These are phyloP conservation scores for Apodemus sylvaticus DNA, from an alignment of 2,113 vertebrate genomes.

Conservation along the genomic window DNA sequence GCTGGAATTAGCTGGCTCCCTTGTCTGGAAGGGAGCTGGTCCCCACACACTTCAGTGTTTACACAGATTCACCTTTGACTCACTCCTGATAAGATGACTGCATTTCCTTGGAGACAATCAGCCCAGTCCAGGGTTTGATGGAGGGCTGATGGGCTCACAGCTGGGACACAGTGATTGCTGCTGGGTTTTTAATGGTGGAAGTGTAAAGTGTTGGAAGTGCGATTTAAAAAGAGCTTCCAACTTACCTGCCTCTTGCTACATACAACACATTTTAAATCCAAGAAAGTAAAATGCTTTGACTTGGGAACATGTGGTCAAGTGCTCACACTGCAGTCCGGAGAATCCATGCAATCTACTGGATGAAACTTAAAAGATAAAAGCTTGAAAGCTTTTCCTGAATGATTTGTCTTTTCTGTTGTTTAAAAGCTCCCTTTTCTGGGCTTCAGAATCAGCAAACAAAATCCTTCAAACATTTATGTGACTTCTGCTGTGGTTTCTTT, in stretches of 20 bases:
- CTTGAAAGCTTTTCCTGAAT: constrained; percentile 1
- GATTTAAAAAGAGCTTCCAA: constrained; percentile 34
- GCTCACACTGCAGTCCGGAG: not conserved
- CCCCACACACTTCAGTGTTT: not conserved
- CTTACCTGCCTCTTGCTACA: constrained; percentile 8
- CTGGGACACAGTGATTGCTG: not conserved
- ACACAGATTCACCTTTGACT: constrained; percentile 49
- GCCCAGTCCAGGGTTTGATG: constrained; percentile 31
- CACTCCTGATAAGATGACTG: constrained; percentile 30
- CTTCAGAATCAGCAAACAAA: constrained; percentile 16
- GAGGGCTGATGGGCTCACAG: constrained; percentile 3
- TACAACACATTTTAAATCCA: constrained; percentile 63
- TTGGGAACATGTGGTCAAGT: constrained; percentile 6
- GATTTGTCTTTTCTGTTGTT: constrained; percentile 4
- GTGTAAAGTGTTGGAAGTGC: constrained; percentile 28
- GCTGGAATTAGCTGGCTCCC: not conserved
- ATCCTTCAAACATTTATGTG: constrained; percentile 65
- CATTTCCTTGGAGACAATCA: constrained; percentile 40
- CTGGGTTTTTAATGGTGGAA: constrained; percentile 36
- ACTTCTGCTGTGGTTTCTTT: constrained; percentile 70
- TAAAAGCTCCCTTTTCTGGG: not conserved
- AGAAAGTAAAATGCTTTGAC: constrained; percentile 55
- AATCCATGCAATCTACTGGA: not conserved
- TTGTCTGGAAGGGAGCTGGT: not conserved
- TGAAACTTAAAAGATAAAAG: not conserved